Base-by-base conservation (phyloP, 1,140 invertebrate species). In the Zaprionus ornatus region DNA sequence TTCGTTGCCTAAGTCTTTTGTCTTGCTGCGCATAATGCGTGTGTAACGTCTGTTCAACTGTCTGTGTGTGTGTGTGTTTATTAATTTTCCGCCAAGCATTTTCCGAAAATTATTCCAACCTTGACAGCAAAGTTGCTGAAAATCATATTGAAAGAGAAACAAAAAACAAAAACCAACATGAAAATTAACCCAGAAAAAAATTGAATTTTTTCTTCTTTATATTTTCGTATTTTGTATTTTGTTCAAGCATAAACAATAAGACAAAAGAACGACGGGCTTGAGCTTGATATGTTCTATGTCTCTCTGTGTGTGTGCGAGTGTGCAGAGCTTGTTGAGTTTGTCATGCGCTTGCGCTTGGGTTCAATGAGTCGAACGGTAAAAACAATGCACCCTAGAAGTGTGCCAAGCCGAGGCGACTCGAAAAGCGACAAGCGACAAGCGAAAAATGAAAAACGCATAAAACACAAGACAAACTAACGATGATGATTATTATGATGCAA, bases 1-100 rank as follows among this genome's bases (percentile, higher is more conserved):
- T 85, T 84, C 40, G 81, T 74, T 78, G 70, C 81, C 66, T 84
- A 84, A 84, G 73, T 84, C 81, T 80, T 86, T 85, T 74, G 70
- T 66, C 74, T 66, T 32, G 54, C 40, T 29, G 61, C 57, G 52
- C 74, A 77, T 65, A 66, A 74, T 78, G 71, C 71, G 71, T 74
- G 65, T 65, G 21, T 52, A 50, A 50, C 12, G 19, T 50, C 0
- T 13, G 19, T 50, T 10, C 12, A 23, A 0, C 19, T 23, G 52
- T 74, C 52, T 37, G 56, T 59, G 13, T 29, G 23, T 55, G 21
- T 65, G 48, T 55, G 35, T 57, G 27, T 73, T 69, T 68, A 74
- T 74, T 78, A 78, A 78, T 78, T 78, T 78, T 78, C 75, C 75
- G 71, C 75, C 75, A 78, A 78, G 70, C 54, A 74, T 77, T 77